Base-by-base conservation (phyloP, 2,888 invertebrate genomes). In the Tipula unca region DNA sequence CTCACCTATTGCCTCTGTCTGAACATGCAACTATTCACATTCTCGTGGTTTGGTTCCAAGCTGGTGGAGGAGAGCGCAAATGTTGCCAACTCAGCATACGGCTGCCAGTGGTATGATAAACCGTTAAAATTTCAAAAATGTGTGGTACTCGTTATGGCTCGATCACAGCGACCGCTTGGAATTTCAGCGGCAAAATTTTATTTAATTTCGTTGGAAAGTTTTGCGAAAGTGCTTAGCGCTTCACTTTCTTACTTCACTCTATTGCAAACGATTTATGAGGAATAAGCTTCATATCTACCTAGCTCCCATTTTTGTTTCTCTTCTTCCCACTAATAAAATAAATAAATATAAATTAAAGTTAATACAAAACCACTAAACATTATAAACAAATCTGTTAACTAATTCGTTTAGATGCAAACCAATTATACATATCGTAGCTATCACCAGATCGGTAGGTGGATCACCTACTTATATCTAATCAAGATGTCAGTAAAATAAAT, bases 111-210 rank as follows among this genome's bases (percentile, higher is more conserved):
- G 86, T 86, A 86, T 35, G 32, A 20, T 5, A 86, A 86, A 17
- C 85, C 85, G 48, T 25, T 17, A 14, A 82, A 13, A 48, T 86
- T 86, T 54, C 82, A 86, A 36, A 86, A 86, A 85, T 10, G 69
- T 3, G 36, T 86, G 10, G 20, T 48, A 3, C 48, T 86, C 8
- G 39, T 86, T 17, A 86, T 86, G 42, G 85, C 84, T 10, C 82
- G 86, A 10, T 20, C 86, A 17, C 85, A 86, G 83, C 69, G 39
- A 14, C 86, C 86, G 3, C 32, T 84, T 0, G 86, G 86, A 20
- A 48, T 86, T 1, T 84, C 86, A 4, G 86, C 86, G 3, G 86
- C 69, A 13, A 86, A 86, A 39, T 86, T 86, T 48, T 86, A 86
- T 84, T 29, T 54, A 14, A 85, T 86, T 13, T 86, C 86, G 4